Base-by-base conservation (phyloP, 2,888 invertebrate species). In the Protodeltote pygarga region DNA sequence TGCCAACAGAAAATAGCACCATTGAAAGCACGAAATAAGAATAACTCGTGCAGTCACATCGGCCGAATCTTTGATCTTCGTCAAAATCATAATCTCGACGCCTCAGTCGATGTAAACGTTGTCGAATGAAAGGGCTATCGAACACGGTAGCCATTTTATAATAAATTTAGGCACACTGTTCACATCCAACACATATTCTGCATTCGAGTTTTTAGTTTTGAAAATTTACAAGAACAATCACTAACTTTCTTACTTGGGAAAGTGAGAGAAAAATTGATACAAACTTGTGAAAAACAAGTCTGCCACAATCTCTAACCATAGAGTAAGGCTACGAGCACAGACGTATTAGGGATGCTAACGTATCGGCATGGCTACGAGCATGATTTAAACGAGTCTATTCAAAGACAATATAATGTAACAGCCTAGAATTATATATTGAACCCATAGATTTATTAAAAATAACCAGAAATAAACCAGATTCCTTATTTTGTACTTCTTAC, bases 1-100 rank as follows among this genome's bases (percentile, higher is more conserved):
- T 94, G 28, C 94, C 94, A 38, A 94, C 93, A 23, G 93, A 93
- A 82, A 94, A 93, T 49, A 94, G 82, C 32, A 94, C 92, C 85
- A 94, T 89, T 32, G 94, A 94, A 46, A 94, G 87, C 46, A 93
- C 93, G 65, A 94, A 93, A 81, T 94, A 94, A 5, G 94, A 94
- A 78, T 94, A 94, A 61, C 94, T 94, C 5, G 94, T 94, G 75
- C 94, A 94, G 79, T 94, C 94, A 78, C 94, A 94, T 76, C 93
- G 90, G 44, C 93, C 94, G 71, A 94, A 94, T 77, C 93, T 89
- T 67, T 93, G 93, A 63, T 93, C 93, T 73, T 93, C 94, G 60
- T 93, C 93, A 67, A 93, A 92, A 64, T 93, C 93, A 59, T 93
- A 93, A 73, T 93, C 93, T 60, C 93, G 92, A 75, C 93, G 92